Base-by-base conservation (phyloP, 2,888 invertebrate species). In the Notodonta dromedarius region DNA sequence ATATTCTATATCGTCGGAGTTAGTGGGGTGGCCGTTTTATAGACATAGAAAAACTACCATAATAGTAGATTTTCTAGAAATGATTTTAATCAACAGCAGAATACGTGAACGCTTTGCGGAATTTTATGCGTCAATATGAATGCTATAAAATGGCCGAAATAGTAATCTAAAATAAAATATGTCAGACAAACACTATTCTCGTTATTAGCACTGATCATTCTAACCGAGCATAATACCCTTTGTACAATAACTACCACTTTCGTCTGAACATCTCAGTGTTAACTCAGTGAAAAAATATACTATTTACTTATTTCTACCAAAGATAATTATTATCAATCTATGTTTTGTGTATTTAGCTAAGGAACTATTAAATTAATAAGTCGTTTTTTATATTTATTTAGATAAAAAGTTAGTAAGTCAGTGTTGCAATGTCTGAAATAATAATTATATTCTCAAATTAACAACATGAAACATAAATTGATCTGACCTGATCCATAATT, bases 241-340 rank as follows among this genome's bases (percentile, higher is more conserved):
- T 72, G 58, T 71, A 75, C 63, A 67, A 76, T 73, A 71, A 66
- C 78, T 79, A 79, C 79, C 66, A 70, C 63, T 66, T 62, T 72
- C 64, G 64, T 68, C 71, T 66, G 78, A 77, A 70, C 73, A 77
- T 69, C 60, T 71, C 67, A 73, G 66, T 73, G 71, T 75, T 79
- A 76, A 71, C 68, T 71, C 74, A 70, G 72, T 77, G 73, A 71
- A 62, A 70, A 76, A 68, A 60, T 56, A 24, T 59, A 72, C 80
- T 77, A 77, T 71, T 71, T 76, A 78, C 73, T 70, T 73, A 68
- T 73, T 74, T 74, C 82, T 82, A 82, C 82, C 71, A 79, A 77
- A 73, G 67, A 70, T 63, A 70, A 63, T 73, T 77, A 61, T 72
- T 60, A 69, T 63, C 69, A 69, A 60, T 67, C 73, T 79, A 77